Evolutionary conservation across 1,140 invertebrate species (phyloP).

Genomic region (Galleria mellonella): DNA sequence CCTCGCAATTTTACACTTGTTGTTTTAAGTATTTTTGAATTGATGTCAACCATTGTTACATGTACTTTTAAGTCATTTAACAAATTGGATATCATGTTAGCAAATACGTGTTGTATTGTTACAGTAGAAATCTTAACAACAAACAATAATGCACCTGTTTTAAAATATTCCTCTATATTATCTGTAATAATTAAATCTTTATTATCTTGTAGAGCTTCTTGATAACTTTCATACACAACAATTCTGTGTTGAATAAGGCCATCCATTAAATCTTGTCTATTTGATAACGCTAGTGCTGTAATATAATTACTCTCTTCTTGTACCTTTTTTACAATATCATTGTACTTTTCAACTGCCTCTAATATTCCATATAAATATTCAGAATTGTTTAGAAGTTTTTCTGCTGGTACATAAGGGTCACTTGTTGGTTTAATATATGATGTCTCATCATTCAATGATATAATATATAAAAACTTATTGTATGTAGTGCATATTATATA

Average conservation of each 20-base stretch:
- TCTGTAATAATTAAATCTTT: slow-evolving; percentile 30
- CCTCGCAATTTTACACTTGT: slow-evolving; percentile 31
- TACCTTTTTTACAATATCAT: slow-evolving; percentile 27
- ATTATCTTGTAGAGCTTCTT: slow-evolving; percentile 37
- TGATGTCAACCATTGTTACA: slow-evolving; percentile 34
- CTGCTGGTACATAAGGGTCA: slow-evolving; percentile 28
- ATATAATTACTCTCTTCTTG: slow-evolving; percentile 40
- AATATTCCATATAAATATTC: slow-evolving; percentile 36
- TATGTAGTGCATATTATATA: slow-evolving; percentile 51
- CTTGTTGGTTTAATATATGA: slow-evolving; percentile 18
- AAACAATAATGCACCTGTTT: slow-evolving; percentile 24
- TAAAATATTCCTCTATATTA: slow-evolving; percentile 33
- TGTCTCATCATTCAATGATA: slow-evolving; percentile 26
- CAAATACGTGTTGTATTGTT: slow-evolving; percentile 25
- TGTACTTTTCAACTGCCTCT: slow-evolving; percentile 34
- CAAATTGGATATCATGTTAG: slow-evolving; percentile 32
- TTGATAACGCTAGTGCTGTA: slow-evolving; percentile 40
- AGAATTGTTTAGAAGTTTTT: slow-evolving; percentile 32
- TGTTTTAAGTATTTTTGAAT: slow-evolving; percentile 34
- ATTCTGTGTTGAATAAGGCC: slow-evolving; percentile 27
- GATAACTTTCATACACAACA: slow-evolving; percentile 40
- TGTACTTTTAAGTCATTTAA: slow-evolving; percentile 44
- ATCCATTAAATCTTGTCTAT: slow-evolving; percentile 47
- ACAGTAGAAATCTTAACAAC: slow-evolving; percentile 30
- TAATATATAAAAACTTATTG: slow-evolving; percentile 42